Percentiles rank a stretch among this genome's conserved stretches.
These are phyloP conservation scores for Hydropotes inermis DNA, from an alignment of 2,113 vertebrate species.

Conservation along the genomic window DNA sequence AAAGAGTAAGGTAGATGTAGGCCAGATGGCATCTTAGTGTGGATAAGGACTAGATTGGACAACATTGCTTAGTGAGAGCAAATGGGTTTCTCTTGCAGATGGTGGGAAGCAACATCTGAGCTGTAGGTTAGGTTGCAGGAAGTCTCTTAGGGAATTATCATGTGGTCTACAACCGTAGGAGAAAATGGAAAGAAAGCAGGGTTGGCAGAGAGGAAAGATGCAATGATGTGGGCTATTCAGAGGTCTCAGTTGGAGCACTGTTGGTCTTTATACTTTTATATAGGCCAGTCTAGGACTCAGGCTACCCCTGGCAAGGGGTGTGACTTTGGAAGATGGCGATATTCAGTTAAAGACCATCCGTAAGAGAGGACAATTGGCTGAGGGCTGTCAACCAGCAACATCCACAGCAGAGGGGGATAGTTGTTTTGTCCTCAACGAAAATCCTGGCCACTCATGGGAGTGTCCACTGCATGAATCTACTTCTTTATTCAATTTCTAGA, in stretches of 20 bases:
- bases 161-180: rapidly evolving
- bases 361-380: not conserved
- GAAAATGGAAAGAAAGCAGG: not conserved
- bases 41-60: not conserved
- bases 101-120: not conserved
- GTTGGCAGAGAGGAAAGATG: not conserved
- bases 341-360: not conserved
- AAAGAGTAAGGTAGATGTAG: not conserved
- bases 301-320: not conserved
- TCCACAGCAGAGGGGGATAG: not conserved
- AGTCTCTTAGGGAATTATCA: not conserved
- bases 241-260: not conserved
- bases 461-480: too few relatives aligned
- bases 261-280: not conserved
- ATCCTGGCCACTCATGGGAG: not conserved
- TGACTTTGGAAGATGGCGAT: rapidly evolving
- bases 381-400: not conserved
- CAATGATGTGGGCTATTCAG: not conserved
- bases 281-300: not conserved
- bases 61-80: not conserved
- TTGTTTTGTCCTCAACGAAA: not conserved
- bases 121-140: not conserved
- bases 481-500: not conserved
- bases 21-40: rapidly evolving
- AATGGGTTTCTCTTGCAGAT: not conserved